These are phyloP conservation scores for Pseudolaguvia tuberculata DNA, from an alignment of 2,113 vertebrate genomes.

Conservation along the genomic window DNA sequence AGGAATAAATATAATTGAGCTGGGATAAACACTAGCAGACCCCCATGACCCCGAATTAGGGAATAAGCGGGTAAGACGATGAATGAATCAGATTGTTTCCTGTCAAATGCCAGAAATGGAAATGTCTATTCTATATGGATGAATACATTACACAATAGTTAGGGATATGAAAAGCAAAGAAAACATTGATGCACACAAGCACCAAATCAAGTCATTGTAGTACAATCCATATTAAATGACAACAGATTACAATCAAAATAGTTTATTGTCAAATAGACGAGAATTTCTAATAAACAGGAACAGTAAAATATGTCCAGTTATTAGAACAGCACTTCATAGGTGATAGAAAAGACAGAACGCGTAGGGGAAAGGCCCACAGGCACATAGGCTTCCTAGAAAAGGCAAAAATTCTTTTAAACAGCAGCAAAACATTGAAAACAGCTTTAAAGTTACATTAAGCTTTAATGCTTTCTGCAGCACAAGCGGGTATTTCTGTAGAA, in stretches of 20 bases:
- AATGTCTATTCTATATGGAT: too few relatives aligned
- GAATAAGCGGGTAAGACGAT: too few relatives aligned
- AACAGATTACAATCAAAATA: conserved; percentile 37
- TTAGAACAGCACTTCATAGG: conserved; percentile 45
- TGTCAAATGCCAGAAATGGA: too few relatives aligned
- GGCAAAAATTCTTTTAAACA: conserved; percentile 20
- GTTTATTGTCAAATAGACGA: conserved; percentile 71
- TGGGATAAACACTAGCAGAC: too few relatives aligned
- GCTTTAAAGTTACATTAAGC: conserved; percentile 28
- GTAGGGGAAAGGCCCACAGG: neutral
- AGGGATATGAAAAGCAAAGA: too few relatives aligned
- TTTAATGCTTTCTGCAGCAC: conserved; percentile 45
- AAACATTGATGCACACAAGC: too few relatives aligned
- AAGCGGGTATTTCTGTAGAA: conserved; percentile 40
- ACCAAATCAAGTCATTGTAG: neutral
- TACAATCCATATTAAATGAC: neutral
- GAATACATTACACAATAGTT: too few relatives aligned
- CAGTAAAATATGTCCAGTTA: conserved; percentile 37
- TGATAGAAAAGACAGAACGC: conserved; percentile 16
- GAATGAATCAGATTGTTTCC: too few relatives aligned
- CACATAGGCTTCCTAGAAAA: conserved; percentile 13
- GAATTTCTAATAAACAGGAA: conserved; percentile 58
- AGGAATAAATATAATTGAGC: too few relatives aligned
- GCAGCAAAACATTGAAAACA: conserved; percentile 32
- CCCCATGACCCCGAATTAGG: too few relatives aligned